Evolutionary conservation across 2,888 invertebrate genomes (phyloP).

Genomic region (Labia minor): DNA sequence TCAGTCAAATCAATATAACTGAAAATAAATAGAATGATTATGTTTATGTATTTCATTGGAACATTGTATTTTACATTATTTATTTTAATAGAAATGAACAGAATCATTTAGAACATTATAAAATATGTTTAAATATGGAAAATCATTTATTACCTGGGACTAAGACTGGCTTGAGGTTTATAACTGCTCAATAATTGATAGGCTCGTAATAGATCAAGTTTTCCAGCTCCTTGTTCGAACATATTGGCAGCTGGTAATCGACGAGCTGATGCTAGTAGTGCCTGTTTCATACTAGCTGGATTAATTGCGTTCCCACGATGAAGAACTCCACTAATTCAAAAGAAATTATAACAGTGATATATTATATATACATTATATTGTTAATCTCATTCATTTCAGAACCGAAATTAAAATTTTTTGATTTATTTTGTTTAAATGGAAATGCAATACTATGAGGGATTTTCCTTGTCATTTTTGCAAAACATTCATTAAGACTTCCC

Average conservation of each 20-base stretch:
- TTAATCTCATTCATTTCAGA: no score
- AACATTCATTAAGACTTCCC: no score
- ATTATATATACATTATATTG: no score
- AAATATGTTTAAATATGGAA: background rate
- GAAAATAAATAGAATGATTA: constrained; percentile 43
- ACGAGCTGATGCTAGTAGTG: constrained; percentile 80
- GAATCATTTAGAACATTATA: background rate
- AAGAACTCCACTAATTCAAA: constrained; percentile 40
- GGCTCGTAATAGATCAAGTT: constrained; percentile 79
- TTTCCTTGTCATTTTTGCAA: no score
- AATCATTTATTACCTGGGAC: constrained; percentile 35
- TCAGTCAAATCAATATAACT: constrained; percentile 89
- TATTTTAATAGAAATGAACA: background rate
- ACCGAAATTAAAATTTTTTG: no score
- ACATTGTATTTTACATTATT: background rate
- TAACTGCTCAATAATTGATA: constrained; percentile 57
- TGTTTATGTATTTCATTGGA: background rate
- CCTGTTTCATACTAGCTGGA: constrained; percentile 92
- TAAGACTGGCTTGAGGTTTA: constrained; percentile 50
- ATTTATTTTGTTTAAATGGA: no score
- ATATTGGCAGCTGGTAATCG: constrained; percentile 78
- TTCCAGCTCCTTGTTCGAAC: constrained; percentile 97
- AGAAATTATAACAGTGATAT: no score
- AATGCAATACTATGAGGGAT: no score
- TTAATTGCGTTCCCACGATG: constrained; percentile 53